Base-by-base conservation (phyloP, 2,113 vertebrate genomes). In the Notothenia rossii region DNA sequence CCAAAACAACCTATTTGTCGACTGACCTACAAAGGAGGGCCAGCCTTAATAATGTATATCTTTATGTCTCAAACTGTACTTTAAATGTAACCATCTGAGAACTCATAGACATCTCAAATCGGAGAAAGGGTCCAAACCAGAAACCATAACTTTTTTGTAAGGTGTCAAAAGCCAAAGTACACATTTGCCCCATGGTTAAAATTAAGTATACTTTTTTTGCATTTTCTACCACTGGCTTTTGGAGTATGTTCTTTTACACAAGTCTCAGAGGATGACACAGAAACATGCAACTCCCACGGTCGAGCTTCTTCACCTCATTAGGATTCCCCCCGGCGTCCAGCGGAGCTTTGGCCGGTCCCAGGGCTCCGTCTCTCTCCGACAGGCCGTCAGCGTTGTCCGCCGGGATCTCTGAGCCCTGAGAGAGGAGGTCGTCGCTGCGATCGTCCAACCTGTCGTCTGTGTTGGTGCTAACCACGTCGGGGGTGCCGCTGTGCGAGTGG, bases 391-490 rank as follows among this genome's bases (percentile, higher is more conserved):
- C 94, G 67, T 95, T 95, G 79, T 97, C 97, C 25, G 96, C 92
- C 1, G 97, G 96, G 80, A 96, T 96, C 92, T 98, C 97, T 0
- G 96, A 97, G 15, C 96, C 96, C 89, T 97, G 97, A 50, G 97
- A 97, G 71, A 96, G 95, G 77, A 97, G 95, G 81, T 97, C 97
- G 11, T 97, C 96, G 36, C 96, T 97, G 83, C 95, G 94, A 43
- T 97, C 96, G 29, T 97, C 97, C 64, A 96, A 86, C 40, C 96
- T 94, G 86, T 97, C 97, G 20, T 97, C 97, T 0, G 97, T 97
- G 90, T 97, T 97, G 77, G 97, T 97, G 86, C 97, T 97, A 90
- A 96, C 96, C 81, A 97, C 96, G 59, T 98, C 97, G 0, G 97
- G 97, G 1, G 97, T 97, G 77, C 96, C 96, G 3, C 97, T 97